Base-by-base conservation (phyloP, 2,888 invertebrate species). In the Lissocephala sabroskyi region DNA sequence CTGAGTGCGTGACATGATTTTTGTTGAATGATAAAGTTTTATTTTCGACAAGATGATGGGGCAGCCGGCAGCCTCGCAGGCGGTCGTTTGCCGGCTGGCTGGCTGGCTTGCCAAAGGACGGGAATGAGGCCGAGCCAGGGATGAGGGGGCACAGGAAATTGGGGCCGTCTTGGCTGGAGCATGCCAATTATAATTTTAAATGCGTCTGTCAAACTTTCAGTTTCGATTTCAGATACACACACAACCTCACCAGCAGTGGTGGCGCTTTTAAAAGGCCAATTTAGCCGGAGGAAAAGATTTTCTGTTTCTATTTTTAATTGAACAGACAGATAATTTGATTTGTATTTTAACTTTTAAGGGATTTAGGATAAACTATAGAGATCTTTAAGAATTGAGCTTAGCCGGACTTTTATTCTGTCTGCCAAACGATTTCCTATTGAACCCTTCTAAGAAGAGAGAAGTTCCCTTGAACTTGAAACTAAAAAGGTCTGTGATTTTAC, bases 181-280 rank as follows among this genome's bases (percentile, higher is more conserved):
- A 76, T 67, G 77, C 74, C 78, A 79, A 79, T 79, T 79, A 78
- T 66, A 74, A 68, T 71, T 74, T 70, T 75, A 65, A 79, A 75
- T 75, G 65, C 64, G 71, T 58, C 73, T 73, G 75, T 78, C 75
- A 75, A 75, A 67, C 62, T 68, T 62, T 62, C 60, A 32, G 49
- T 63, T 62, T 65, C 56, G 14, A 19, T 28, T 16, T 13, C 36
- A 37, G 37, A 45, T 11, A 28, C 16, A 19, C 37, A 36, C 40
- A 18, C 19, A 19, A 10, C 2, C 3, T 18, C 18, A 37, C 17
- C n/a, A n/a, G n/a, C n/a, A n/a, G n/a, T n/a, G n/a, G n/a, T n/a
- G n/a, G n/a, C n/a, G n/a, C n/a, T n/a, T n/a, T n/a, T n/a, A n/a
- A n/a, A n/a, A n/a, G n/a, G n/a, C n/a, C n/a, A n/a, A n/a, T n/a